phyloP scores from a whole-genome alignment of 2,797 vertebrate genomes.

The Morelia viridis region DNA sequence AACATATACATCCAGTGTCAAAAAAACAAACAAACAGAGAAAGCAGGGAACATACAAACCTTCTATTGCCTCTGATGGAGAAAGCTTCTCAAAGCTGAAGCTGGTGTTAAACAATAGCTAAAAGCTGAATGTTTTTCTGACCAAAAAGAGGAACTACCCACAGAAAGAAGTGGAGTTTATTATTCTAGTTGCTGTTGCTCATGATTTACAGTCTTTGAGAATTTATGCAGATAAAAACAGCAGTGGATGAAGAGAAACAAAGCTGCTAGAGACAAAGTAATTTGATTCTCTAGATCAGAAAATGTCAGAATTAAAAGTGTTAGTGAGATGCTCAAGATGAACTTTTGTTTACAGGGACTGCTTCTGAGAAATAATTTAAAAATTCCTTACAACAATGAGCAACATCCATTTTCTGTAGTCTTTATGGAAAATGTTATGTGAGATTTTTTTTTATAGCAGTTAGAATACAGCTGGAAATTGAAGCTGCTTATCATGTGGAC shows the following conservation, averaged over 20 bases:
- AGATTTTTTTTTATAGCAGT: background rate
- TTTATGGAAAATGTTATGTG: background rate
- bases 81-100: background rate
- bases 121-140: background rate
- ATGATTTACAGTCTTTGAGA: background rate
- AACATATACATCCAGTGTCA: background rate
- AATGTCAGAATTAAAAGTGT: background rate
- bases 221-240: background rate
- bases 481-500: background rate
- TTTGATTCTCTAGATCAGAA: background rate
- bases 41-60: background rate
- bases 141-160: background rate
- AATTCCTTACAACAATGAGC: background rate
- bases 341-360: background rate
- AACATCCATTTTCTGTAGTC: background rate
- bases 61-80: background rate
- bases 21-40: background rate
- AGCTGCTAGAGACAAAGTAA: background rate
- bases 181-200: background rate
- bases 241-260: background rate
- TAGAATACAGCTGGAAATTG: background rate
- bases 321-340: background rate
- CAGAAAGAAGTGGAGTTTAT: background rate
- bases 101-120: background rate
- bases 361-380: background rate